A percentile compares a stretch with the other conserved stretches of the same genome.
Evolutionary conservation across 2,797 vertebrate species (phyloP).

Genomic region (Siniperca obscura): DNA sequence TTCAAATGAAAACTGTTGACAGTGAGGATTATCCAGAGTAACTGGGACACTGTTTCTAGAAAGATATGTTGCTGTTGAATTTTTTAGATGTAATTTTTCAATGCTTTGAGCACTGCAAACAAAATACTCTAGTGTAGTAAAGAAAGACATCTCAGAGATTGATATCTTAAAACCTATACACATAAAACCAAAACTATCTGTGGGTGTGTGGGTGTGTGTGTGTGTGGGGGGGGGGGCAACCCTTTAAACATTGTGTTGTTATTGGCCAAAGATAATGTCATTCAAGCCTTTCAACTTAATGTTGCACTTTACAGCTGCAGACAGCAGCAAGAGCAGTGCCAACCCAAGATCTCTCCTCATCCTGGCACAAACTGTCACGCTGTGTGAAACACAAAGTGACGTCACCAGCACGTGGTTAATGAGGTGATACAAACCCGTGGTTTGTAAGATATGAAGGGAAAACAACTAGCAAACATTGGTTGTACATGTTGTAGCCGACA

Average conservation of each 20-base stretch:
- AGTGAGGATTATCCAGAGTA: too few relatives aligned
- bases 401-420: conserved; percentile 36
- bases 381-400: conserved; percentile 30
- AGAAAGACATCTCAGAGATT: too few relatives aligned
- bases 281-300: conserved; percentile 62
- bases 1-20: too few relatives aligned
- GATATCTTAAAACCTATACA: too few relatives aligned
- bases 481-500: conserved; percentile 20
- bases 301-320: conserved; percentile 50
- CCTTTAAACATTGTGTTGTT: not conserved
- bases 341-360: conserved; percentile 58
- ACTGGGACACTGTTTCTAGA: too few relatives aligned
- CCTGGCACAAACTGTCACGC: conserved; percentile 39
- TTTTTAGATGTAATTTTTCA: too few relatives aligned
- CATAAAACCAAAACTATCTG: not conserved
- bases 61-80: too few relatives aligned
- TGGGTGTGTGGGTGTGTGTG: too few relatives aligned
- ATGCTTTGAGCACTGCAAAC: too few relatives aligned
- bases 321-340: conserved; percentile 65
- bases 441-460: conserved; percentile 58
- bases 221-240: too few relatives aligned
- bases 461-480: conserved; percentile 63
- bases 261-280: not conserved
- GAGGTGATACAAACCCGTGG: conserved; percentile 13
- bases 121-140: too few relatives aligned